phyloP scores from a whole-genome alignment of 2,888 invertebrate genomes.

The Tetramorium bicarinatum region DNA sequence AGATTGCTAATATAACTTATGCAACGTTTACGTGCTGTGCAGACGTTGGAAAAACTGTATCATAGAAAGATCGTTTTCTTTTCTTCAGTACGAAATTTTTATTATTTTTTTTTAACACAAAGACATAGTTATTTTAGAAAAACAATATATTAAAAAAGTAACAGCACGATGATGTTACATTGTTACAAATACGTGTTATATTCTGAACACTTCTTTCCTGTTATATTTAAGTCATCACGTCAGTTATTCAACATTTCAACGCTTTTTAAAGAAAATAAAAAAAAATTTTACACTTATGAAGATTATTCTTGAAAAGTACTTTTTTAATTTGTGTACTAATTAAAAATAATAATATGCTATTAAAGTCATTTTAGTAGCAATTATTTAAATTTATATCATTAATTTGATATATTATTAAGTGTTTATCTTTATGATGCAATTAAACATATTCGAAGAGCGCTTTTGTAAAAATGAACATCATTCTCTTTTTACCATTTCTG shows the following conservation, averaged over 20 bases:
- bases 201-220: background rate
- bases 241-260: slow-evolving; percentile 28
- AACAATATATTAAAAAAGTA: slow-evolving; percentile 18
- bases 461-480: slow-evolving; percentile 19
- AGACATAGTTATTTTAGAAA: slow-evolving; percentile 29
- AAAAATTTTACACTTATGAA: background rate
- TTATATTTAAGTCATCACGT: background rate
- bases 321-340: background rate
- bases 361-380: background rate
- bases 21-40: background rate
- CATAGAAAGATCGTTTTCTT: background rate
- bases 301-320: background rate
- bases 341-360: background rate
- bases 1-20: slow-evolving; percentile 36
- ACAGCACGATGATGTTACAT: slow-evolving; percentile 37
- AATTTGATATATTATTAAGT: background rate
- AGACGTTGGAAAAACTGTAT: background rate
- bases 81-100: background rate
- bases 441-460: background rate
- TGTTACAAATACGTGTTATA: slow-evolving; percentile 42
- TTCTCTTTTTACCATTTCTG: slow-evolving; percentile 13
- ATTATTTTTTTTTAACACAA: background rate
- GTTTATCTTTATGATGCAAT: slow-evolving; percentile 10
- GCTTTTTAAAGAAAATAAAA: background rate
- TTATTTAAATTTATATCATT: slow-evolving; percentile 20